Base-by-base conservation (phyloP, 2,113 vertebrate genomes). In the Bagarius yarrelli region DNA sequence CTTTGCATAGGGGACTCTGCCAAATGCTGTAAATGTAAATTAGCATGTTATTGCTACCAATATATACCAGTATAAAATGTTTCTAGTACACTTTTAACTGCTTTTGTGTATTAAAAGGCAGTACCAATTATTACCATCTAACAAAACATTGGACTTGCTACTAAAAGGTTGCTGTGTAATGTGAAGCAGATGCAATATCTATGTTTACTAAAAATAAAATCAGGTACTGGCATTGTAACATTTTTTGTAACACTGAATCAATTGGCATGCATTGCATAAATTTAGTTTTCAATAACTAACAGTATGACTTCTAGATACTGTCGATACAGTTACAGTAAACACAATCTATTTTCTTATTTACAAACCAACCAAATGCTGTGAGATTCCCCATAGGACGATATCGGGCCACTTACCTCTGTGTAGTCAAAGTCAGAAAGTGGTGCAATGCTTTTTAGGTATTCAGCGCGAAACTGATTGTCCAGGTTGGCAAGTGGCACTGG, bases 371-470 rank as follows among this genome's bases (percentile, higher is more conserved):
- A 78, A n/a, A 57, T 32, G 40, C 77, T 25, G 16, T 36, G 64
- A 69, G 14, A 69, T 40, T 50, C 0, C 34, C 25, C 40, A 52
- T 34, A 16, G 18, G 30, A 11, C 44, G 44, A 69, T 16, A 77
- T 74, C 14, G 50, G 21, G 67, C 21, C 4, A 30, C 83, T 86
- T 94, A 96, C 95, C 95, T 96, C 92, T 70, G 95, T 95, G 87
- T 95, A 96, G 82, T 96, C 95, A 57, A 96, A 96, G 90, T 96
- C 95, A 52, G 95, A 95, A 85, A 95, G 95, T 16, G 94, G 95
- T 57, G 94, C 95, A 91, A 96, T 95, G 90, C 94, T 96, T 90
- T 95, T 96, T 92, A 96, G 95, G 86, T 96, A 96, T 91, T 96
- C 95, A 57, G 94, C 91, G 86, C 95, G 92, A 87, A 94, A 95